These are phyloP conservation scores for Ranitomeya imitator DNA, from an alignment of 2,113 vertebrate species.

Conservation along the genomic window DNA sequence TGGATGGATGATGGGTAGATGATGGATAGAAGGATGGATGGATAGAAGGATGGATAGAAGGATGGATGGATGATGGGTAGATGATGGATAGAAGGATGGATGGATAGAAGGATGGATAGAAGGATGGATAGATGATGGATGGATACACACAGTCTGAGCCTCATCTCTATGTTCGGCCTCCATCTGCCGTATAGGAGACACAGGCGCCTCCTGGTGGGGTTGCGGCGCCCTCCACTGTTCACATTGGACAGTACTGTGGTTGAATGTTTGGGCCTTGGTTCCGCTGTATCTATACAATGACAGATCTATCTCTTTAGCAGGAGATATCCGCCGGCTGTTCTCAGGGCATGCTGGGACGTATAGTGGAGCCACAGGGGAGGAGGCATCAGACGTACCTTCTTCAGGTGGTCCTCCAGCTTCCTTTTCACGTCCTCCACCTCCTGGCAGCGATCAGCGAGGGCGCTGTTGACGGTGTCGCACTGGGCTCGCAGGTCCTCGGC, in stretches of 20 bases:
- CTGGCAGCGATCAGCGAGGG: constrained; percentile 73
- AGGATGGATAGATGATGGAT: no score
- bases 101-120: not conserved
- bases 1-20: not conserved
- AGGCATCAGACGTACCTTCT: constrained; percentile 66
- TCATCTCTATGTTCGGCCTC: no score
- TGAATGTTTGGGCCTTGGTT: not conserved
- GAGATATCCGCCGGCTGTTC: not conserved
- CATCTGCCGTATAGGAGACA: no score
- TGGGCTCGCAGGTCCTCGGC: constrained; percentile 81
- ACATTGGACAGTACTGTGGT: no score
- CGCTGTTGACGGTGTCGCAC: constrained; percentile 70
- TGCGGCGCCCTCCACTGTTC: not conserved
- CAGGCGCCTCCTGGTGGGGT: not conserved
- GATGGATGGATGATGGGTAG: not conserved
- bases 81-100: not conserved
- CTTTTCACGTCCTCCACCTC: constrained; percentile 75
- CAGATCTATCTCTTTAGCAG: not conserved
- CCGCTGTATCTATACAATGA: not conserved
- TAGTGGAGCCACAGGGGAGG: not conserved
- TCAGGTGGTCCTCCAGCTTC: constrained; percentile 75
- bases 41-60: not conserved
- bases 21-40: not conserved
- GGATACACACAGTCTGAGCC: not conserved
- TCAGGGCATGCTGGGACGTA: not conserved